phyloP scores from a whole-genome alignment of 2,797 vertebrate genomes.

The Gymnoscopelus microlampas region DNA sequence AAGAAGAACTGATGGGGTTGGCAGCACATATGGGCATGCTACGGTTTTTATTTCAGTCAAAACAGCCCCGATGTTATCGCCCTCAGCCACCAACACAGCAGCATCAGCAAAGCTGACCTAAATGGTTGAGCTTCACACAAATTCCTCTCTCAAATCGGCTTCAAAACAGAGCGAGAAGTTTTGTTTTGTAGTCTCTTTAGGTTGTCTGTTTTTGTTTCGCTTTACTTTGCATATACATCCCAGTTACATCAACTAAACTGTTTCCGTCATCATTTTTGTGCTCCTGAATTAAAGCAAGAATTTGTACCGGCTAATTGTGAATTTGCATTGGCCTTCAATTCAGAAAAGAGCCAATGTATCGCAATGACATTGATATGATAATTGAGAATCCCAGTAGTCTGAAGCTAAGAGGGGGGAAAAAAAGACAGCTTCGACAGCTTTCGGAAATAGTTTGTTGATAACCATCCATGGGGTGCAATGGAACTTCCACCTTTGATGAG shows the following conservation, averaged over 20 bases:
- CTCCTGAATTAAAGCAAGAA: conserved; percentile 57
- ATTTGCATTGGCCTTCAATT: conserved; percentile 34
- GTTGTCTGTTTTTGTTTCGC: conserved; percentile 26
- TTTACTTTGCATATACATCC: conserved; percentile 21
- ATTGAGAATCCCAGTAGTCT: conserved; percentile 40
- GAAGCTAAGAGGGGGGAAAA: conserved; percentile 48
- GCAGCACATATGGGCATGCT: conserved; percentile 82
- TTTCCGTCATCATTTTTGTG: conserved; percentile 41
- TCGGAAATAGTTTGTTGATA: conserved; percentile 71
- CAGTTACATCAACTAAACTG: conserved; percentile 45
- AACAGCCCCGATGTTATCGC: conserved; percentile 81
- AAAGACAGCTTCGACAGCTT: conserved; percentile 71
- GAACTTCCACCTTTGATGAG: conserved; percentile 80
- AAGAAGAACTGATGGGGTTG: conserved; percentile 85
- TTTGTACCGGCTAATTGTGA: conserved; percentile 69
- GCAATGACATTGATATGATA: conserved; percentile 62
- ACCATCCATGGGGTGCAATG: conserved; percentile 72
- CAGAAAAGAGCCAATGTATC: conserved; percentile 57
- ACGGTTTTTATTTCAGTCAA: conserved; percentile 79
- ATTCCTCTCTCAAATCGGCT: conserved; percentile 53
- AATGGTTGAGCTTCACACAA: conserved; percentile 65
- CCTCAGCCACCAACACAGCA: conserved; percentile 67
- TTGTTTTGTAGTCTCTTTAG: conserved; percentile 48
- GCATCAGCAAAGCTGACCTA: conserved; percentile 60
- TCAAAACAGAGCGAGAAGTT: conserved; percentile 53